phyloP scores from a whole-genome alignment of 2,888 invertebrate species.

The Mystacides longicornis region DNA sequence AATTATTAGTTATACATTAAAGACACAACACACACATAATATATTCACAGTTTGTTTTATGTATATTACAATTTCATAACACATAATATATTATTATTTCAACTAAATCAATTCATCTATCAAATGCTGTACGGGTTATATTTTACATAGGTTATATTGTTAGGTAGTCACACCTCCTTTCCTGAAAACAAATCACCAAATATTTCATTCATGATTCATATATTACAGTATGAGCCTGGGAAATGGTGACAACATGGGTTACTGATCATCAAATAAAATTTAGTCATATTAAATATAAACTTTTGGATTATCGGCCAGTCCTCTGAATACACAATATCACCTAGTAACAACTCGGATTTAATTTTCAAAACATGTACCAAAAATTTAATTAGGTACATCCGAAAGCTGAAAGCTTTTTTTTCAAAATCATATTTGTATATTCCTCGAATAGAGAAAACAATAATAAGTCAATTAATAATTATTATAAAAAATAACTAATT shows the following conservation, averaged over 20 bases:
- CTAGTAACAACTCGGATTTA: too few relatives aligned
- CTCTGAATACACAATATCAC: too few relatives aligned
- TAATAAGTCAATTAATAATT: too few relatives aligned
- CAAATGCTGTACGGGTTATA: neutral
- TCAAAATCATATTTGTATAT: conserved; percentile 35
- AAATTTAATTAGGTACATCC: conserved; percentile 34
- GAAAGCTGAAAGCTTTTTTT: conserved; percentile 52
- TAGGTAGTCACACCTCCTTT: conserved; percentile 34
- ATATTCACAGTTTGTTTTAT: conserved; percentile 11
- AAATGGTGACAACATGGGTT: too few relatives aligned
- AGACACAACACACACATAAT: conserved; percentile 22
- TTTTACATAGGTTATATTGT: neutral
- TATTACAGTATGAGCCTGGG: conserved; percentile 26
- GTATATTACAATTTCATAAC: neutral
- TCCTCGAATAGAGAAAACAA: too few relatives aligned
- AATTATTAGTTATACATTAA: too few relatives aligned
- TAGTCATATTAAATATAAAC: too few relatives aligned
- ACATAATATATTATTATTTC: neutral
- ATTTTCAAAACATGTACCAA: conserved; percentile 55
- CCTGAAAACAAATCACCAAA: conserved; percentile 47
- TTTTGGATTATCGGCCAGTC: too few relatives aligned
- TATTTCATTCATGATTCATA: conserved; percentile 42
- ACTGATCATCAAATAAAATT: too few relatives aligned
- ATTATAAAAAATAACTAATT: conserved; percentile 45
- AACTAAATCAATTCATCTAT: neutral